Base-by-base conservation (phyloP, 2,888 invertebrate genomes). In the Helleia helle region DNA sequence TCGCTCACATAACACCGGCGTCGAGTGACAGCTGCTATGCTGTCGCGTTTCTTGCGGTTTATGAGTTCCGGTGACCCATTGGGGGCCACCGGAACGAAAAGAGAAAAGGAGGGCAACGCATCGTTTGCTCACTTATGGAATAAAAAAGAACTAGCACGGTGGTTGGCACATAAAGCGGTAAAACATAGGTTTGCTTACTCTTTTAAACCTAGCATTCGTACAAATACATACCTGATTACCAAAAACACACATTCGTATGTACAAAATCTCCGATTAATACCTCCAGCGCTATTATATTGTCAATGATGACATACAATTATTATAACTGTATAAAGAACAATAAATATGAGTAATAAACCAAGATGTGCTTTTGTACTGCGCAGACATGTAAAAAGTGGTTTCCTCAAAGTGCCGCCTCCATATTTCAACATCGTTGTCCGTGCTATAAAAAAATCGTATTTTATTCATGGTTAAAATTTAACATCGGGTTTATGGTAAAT, bases 401-500 rank as follows among this genome's bases (percentile, higher is more conserved):
- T 51, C 50, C 57, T 61, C 62, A 49, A 54, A 49, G 50, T 50
- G 49, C 56, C 54, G 52, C 56, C 54, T 56, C 54, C 54, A 52
- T 55, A 52, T 55, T 53, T 54, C 56, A 55, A 56, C 48, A 48
- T 49, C 59, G 57, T 55, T 55, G 53, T 58, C 50, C 62, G 22
- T 22, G 11, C 34, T 34, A 3, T 66, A 63, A 81, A 81, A 80
- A 83, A 81, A 72, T 55, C 59, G 59, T 59, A 75, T 72, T 75
- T 77, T 81, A 80, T 81, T 77, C 79, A 75, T 73, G 70, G 62
- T 67, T 67, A 73, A 75, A 76, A 74, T 64, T 77, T 75, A 76
- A 80, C 81, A 80, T 81, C 74, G 63, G 63, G 71, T 75, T 79
- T 81, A 79, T 80, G 77, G 76, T 77, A 81, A 83, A 79, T 71